Evolutionary conservation across 2,113 vertebrate genomes (phyloP).

Genomic region (Heterotilapia buettikoferi): DNA sequence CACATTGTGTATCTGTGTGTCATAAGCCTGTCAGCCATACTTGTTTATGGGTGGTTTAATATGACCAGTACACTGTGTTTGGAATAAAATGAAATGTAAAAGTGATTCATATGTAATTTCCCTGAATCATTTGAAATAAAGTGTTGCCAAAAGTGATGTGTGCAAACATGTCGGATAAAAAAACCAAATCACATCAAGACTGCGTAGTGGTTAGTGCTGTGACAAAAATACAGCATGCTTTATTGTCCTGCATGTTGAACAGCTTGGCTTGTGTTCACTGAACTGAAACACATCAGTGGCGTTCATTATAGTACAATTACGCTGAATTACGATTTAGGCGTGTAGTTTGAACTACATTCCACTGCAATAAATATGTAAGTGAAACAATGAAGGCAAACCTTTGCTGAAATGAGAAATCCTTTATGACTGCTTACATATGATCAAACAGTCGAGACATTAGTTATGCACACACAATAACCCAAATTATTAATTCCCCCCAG

Average conservation of each 20-base stretch:
- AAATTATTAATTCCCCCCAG: background rate
- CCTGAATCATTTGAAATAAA: conserved; percentile 45
- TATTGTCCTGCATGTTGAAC: conserved; percentile 23
- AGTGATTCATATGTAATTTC: conserved; percentile 29
- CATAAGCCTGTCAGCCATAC: conserved; percentile 23
- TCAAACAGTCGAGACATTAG: background rate
- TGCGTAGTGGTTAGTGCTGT: background rate
- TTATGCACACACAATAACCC: background rate
- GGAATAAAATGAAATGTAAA: conserved; percentile 26
- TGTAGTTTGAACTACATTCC: background rate
- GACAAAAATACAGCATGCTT: conserved; percentile 39
- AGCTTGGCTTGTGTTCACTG: background rate
- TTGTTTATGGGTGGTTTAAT: conserved; percentile 20
- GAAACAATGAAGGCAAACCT: background rate
- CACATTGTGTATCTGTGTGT: conserved; percentile 3
- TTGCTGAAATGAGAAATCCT: background rate
- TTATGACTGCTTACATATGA: background rate
- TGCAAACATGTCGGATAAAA: background rate
- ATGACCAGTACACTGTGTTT: conserved; percentile 59
- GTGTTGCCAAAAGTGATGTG: background rate
- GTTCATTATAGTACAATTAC: background rate
- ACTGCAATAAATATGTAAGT: background rate
- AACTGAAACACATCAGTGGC: conserved; percentile 1
- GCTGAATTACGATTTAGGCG: background rate
- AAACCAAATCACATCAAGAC: background rate